phyloP scores from a whole-genome alignment of 2,797 vertebrate species.

The Eupleurogrammus muticus region DNA sequence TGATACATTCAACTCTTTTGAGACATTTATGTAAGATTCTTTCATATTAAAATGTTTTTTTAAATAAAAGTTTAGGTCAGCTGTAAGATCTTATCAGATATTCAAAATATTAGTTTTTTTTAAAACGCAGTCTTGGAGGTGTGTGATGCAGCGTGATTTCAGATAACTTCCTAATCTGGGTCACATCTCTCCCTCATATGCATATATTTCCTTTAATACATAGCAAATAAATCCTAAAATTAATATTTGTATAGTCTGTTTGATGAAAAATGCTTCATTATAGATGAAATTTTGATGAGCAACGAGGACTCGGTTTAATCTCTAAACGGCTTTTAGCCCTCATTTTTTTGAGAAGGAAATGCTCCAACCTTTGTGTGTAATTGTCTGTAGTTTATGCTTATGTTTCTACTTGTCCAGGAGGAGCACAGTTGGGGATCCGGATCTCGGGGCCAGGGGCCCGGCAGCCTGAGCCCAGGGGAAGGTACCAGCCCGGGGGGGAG shows the following conservation, averaged over 20 bases:
- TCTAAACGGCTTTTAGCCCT: neutral
- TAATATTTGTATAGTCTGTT: constrained; percentile 64
- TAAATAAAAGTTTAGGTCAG: constrained; percentile 10
- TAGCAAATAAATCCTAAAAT: constrained; percentile 60
- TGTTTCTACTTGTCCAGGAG: constrained; percentile 75
- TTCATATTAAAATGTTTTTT: constrained; percentile 2
- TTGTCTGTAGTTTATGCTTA: neutral
- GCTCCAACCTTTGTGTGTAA: neutral
- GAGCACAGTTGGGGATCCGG: constrained; percentile 83
- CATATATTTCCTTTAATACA: constrained; percentile 48
- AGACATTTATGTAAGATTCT: constrained; percentile 11
- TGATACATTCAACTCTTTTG: neutral
- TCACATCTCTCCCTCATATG: constrained; percentile 48
- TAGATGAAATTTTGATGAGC: constrained; percentile 44
- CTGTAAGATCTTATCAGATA: neutral
- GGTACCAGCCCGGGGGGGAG: constrained; percentile 82
- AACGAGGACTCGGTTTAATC: neutral
- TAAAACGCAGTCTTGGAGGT: constrained; percentile 26
- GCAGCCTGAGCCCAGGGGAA: constrained; percentile 80
- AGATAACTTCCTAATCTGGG: constrained; percentile 58
- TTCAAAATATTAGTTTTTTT: constrained; percentile 43
- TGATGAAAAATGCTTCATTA: constrained; percentile 53
- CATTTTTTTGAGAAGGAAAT: constrained; percentile 16
- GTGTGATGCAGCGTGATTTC: constrained; percentile 42
- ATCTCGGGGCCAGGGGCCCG: constrained; percentile 69